Conservation (phyloP, 1,140 invertebrate species). For the Anastatus disparis region DNA sequence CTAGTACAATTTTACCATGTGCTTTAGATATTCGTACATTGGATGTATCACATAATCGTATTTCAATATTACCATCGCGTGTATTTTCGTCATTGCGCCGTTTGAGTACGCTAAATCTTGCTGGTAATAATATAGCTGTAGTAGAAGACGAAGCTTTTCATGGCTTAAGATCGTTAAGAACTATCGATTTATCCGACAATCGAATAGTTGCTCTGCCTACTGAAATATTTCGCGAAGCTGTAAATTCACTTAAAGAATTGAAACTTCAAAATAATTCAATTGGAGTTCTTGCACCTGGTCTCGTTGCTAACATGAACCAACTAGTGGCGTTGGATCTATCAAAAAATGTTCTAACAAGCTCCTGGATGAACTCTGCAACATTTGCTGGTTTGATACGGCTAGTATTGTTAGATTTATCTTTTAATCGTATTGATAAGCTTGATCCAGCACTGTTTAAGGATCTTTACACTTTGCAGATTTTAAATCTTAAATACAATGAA, state of each 20-base stretch:
- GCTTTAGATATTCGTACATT: conserved; percentile 82
- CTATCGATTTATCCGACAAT: conserved; percentile 87
- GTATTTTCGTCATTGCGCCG: conserved; percentile 82
- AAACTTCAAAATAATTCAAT: conserved; percentile 90
- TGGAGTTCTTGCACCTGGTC: conserved; percentile 79
- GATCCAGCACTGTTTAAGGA: conserved; percentile 85
- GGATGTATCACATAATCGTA: conserved; percentile 87
- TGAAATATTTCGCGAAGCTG: conserved; percentile 82
- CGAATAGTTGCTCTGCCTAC: conserved; percentile 88
- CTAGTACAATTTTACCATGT: conserved; percentile 68
- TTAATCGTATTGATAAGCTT: conserved; percentile 84
- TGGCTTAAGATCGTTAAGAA: conserved; percentile 80
- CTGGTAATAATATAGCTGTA: conserved; percentile 87
- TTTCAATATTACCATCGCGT: conserved; percentile 80
- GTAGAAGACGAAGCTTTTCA: conserved; percentile 83
- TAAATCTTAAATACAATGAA: conserved; percentile 83
- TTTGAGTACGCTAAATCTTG: conserved; percentile 79
- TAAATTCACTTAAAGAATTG: conserved; percentile 83
- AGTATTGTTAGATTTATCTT: conserved; percentile 85
- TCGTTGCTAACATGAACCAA: conserved; percentile 86
- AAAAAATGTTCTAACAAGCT: conserved; percentile 84
- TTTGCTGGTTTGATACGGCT: conserved; percentile 88
- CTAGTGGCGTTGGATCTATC: conserved; percentile 88
- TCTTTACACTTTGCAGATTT: conserved; percentile 83
- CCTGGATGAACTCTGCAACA: conserved; percentile 83